Evolutionary conservation across 2,113 vertebrate genomes (phyloP).

Genomic region (Corythoichthys haematopterus): DNA sequence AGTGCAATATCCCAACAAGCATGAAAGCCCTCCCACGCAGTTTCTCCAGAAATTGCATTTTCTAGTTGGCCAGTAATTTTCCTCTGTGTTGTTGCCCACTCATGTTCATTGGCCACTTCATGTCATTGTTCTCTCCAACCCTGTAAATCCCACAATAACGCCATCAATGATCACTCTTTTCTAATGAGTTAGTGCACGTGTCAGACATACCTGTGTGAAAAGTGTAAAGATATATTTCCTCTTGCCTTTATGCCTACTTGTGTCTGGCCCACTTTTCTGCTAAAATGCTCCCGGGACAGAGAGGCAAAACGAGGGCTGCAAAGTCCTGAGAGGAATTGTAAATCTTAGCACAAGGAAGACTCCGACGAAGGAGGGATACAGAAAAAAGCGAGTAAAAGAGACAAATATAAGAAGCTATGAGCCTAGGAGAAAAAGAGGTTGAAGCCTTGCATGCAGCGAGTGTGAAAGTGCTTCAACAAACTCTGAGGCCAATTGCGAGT

Average conservation of each 20-base stretch:
- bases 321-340: conserved; percentile 37
- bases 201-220: conserved; percentile 15
- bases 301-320: conserved; percentile 3
- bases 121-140: conserved; percentile 20
- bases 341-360: conserved; percentile 33
- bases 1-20: too few relatives aligned
- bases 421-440: conserved; percentile 25
- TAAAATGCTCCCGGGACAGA: conserved; percentile 32
- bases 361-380: conserved; percentile 14
- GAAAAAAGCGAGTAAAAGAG: conserved; percentile 7
- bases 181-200: conserved; percentile 55
- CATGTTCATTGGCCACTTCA: background rate
- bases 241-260: conserved; percentile 25
- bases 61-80: too few relatives aligned
- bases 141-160: conserved; percentile 46
- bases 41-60: too few relatives aligned
- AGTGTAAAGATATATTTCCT: conserved; percentile 40
- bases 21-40: too few relatives aligned
- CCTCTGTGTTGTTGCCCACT: too few relatives aligned
- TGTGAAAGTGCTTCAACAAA: conserved; percentile 71
- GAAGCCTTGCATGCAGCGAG: conserved; percentile 49
- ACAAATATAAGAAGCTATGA: conserved; percentile 15
- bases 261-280: conserved; percentile 57
- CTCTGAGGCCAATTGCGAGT: conserved; percentile 23
- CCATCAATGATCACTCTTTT: conserved; percentile 46